Conservation (phyloP, 2,113 vertebrate genomes). For the Etheostoma spectabile region DNA sequence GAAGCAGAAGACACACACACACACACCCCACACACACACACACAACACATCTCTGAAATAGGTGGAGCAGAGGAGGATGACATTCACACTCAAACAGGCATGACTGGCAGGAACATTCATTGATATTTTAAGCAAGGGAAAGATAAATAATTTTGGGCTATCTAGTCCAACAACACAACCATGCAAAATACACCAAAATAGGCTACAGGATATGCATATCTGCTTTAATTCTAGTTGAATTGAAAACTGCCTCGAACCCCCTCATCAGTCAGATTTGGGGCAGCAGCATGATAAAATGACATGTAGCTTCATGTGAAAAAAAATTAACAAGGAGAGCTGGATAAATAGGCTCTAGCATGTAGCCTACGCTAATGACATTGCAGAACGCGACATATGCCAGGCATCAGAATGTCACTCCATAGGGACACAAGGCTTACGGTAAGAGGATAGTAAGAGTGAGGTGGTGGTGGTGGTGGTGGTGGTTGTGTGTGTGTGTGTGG, state of each 20-base stretch:
- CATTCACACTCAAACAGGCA: slow-evolving; percentile 77
- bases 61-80: slow-evolving; percentile 67
- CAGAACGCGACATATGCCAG: slow-evolving; percentile 80
- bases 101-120: slow-evolving; percentile 65
- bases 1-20: slow-evolving; percentile 40
- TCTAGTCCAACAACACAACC: slow-evolving; percentile 44
- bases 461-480: slow-evolving; percentile 25
- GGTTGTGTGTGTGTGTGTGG: neutral
- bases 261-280: slow-evolving; percentile 73
- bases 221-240: slow-evolving; percentile 45
- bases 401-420: slow-evolving; percentile 79
- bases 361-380: slow-evolving; percentile 76
- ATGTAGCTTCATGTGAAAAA: slow-evolving; percentile 61
- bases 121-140: slow-evolving; percentile 66
- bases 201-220: slow-evolving; percentile 43
- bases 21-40: slow-evolving; percentile 13
- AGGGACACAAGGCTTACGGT: slow-evolving; percentile 76
- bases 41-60: slow-evolving; percentile 44
- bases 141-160: slow-evolving; percentile 57
- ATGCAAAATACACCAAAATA: slow-evolving; percentile 68
- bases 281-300: slow-evolving; percentile 72
- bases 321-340: slow-evolving; percentile 72
- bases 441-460: slow-evolving; percentile 77
- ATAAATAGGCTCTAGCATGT: slow-evolving; percentile 70
- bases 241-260: slow-evolving; percentile 37